Evolutionary conservation across 2,113 vertebrate genomes (phyloP).

Genomic region (Corynorhinus townsendii): DNA sequence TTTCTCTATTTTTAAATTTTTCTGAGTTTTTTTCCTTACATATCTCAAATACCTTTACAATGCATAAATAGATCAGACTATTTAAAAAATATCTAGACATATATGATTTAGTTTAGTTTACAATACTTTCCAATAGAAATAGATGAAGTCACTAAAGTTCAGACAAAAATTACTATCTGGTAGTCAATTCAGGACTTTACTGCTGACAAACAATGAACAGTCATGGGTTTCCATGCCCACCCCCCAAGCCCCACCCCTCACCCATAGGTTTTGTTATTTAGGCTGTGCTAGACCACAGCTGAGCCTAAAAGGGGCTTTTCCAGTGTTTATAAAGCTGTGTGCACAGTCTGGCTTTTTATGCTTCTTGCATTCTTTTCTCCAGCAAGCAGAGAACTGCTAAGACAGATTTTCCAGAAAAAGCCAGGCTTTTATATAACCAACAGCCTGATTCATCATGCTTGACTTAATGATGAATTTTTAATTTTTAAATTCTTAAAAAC

Average conservation of each 20-base stretch:
- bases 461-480: slow-evolving; percentile 40
- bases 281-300: background rate
- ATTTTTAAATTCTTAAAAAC: background rate
- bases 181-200: background rate
- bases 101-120: background rate
- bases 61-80: background rate
- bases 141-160: background rate
- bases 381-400: background rate
- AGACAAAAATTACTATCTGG: background rate
- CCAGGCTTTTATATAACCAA: background rate
- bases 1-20: background rate
- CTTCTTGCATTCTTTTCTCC: background rate
- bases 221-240: background rate
- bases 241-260: fast-evolving
- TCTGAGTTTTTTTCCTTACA: background rate
- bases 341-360: fast-evolving
- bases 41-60: background rate
- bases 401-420: slow-evolving; percentile 34
- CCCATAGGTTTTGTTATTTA: background rate
- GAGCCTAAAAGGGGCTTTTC: background rate
- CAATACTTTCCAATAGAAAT: background rate
- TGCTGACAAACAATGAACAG: background rate
- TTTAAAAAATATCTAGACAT: background rate
- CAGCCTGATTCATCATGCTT: slow-evolving; percentile 41
- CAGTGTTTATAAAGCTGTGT: background rate